Percentiles rank a stretch among this genome's conserved stretches.
Evolutionary conservation across 92 coral and sea anemone genomes (phyloP).

Genomic region (Chrysogorgia sp.): DNA sequence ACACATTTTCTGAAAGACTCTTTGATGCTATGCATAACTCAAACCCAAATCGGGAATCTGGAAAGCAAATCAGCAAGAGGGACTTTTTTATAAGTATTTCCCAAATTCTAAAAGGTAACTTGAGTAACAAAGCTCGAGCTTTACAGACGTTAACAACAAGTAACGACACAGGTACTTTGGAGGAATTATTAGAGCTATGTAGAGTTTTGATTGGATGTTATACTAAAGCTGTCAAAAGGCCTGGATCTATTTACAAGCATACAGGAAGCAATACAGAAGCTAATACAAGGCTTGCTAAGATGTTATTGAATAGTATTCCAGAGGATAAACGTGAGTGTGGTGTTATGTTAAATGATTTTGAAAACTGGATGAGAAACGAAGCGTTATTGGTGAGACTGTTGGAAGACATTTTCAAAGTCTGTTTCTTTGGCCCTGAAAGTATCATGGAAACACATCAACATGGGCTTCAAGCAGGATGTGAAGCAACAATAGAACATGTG

Average conservation of each 20-base stretch:
- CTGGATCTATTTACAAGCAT: constrained; percentile 75
- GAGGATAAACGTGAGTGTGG: constrained; percentile 63
- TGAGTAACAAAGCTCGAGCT: constrained; percentile 68
- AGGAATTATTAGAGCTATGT: constrained; percentile 64
- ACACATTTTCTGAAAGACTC: background rate
- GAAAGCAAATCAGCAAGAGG: constrained; percentile 67
- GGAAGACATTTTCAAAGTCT: constrained; percentile 76
- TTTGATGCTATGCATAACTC: background rate
- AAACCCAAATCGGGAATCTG: constrained; percentile 28
- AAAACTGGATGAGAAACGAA: constrained; percentile 70
- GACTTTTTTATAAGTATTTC: constrained; percentile 70
- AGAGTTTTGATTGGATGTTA: constrained; percentile 65
- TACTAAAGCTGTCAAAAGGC: constrained; percentile 68
- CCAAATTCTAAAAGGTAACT: constrained; percentile 64
- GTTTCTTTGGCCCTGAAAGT: constrained; percentile 78
- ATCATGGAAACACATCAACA: constrained; percentile 74
- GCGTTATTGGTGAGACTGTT: constrained; percentile 77
- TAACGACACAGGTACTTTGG: constrained; percentile 58
- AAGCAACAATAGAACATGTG: constrained; percentile 80
- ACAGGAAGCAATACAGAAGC: constrained; percentile 55
- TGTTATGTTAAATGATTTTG: constrained; percentile 63
- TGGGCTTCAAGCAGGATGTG: constrained; percentile 90
- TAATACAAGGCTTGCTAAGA: constrained; percentile 70
- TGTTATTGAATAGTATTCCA: constrained; percentile 65
- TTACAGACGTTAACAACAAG: constrained; percentile 70